Percentiles rank a stretch among this genome's conserved stretches.
phyloP scores from a whole-genome alignment of 2,888 invertebrate species.

The Sarcophaga caerulescens region DNA sequence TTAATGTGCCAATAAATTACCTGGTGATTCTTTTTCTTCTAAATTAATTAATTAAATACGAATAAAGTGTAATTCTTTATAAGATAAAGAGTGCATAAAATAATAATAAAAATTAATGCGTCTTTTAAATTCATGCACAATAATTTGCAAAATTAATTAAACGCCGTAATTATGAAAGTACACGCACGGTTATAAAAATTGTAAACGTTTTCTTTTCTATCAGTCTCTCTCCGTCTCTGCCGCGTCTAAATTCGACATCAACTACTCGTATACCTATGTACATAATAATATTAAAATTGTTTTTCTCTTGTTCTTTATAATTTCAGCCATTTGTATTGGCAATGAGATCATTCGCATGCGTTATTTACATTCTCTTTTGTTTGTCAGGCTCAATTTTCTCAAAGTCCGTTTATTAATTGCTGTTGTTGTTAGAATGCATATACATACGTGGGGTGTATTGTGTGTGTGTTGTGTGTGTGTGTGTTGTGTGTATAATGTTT shows the following conservation, averaged over 20 bases:
- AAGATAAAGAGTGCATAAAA: background rate
- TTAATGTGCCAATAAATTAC: background rate
- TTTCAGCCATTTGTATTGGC: background rate
- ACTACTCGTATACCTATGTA: background rate
- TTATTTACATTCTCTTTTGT: background rate
- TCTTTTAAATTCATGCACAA: background rate
- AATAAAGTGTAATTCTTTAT: background rate
- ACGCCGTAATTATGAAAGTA: background rate
- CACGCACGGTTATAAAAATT: constrained; percentile 5
- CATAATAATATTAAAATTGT: constrained; percentile 17
- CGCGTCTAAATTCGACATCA: too few species aligned
- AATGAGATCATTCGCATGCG: background rate
- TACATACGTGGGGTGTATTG: too few species aligned
- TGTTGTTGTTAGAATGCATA: background rate
- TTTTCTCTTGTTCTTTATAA: background rate
- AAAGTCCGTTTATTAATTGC: constrained; percentile 9
- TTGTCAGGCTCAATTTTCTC: constrained; percentile 33
- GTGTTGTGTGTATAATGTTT: too few species aligned
- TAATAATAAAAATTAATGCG: background rate
- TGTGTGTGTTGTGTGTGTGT: too few species aligned
- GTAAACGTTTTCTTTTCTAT: background rate
- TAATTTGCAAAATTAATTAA: constrained; percentile 11
- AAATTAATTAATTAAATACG: background rate
- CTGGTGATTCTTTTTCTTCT: background rate
- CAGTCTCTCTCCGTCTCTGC: too few species aligned